Evolutionary conservation across 1,140 invertebrate species (phyloP).

Genomic region (Apis dorsata): DNA sequence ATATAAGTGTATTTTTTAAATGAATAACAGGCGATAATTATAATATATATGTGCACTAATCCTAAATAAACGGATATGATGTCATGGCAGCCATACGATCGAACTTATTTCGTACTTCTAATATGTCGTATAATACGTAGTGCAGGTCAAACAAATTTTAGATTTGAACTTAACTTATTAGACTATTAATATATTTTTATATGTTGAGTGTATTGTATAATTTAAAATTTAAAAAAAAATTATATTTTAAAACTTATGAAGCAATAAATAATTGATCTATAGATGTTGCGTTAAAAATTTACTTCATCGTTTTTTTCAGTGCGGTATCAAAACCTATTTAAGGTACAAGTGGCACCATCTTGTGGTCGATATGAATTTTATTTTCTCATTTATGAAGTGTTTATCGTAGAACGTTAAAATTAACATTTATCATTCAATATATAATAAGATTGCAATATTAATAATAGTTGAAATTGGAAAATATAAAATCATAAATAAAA

Average conservation of each 20-base stretch:
- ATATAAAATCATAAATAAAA: too few relatives aligned
- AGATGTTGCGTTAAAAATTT: background rate
- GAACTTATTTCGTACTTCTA: constrained; percentile 24
- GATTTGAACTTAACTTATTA: background rate
- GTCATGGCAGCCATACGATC: constrained; percentile 31
- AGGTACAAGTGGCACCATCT: background rate
- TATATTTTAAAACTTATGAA: background rate
- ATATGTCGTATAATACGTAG: too few relatives aligned
- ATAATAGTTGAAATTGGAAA: too few relatives aligned
- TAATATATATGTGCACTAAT: constrained; percentile 6
- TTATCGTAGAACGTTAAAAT: too few relatives aligned
- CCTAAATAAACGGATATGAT: constrained; percentile 46
- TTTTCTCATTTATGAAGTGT: too few relatives aligned
- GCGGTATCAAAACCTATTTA: background rate
- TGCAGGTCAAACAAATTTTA: background rate
- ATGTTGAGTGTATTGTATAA: too few relatives aligned
- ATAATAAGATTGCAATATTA: too few relatives aligned
- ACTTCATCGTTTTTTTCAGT: background rate
- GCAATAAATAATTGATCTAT: background rate
- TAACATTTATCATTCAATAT: too few relatives aligned
- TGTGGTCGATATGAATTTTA: background rate
- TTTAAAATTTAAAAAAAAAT: too few relatives aligned
- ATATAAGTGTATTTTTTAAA: background rate
- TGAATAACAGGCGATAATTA: background rate
- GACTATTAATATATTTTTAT: background rate